These are phyloP conservation scores for Psilanteris sp. DNA, from an alignment of 1,140 invertebrate genomes.

Conservation along the genomic window DNA sequence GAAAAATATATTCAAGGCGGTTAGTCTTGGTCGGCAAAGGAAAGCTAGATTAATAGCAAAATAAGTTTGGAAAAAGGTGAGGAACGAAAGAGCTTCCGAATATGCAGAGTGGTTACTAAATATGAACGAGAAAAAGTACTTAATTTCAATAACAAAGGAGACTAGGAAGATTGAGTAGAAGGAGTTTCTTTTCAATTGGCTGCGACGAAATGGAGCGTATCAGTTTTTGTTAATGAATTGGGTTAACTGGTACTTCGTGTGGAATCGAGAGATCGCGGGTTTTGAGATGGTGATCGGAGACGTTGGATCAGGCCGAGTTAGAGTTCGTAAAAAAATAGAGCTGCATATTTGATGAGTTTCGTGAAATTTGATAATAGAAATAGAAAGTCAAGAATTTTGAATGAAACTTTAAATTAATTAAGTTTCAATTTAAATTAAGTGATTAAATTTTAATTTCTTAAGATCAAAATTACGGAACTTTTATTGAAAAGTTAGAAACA, in stretches of 20 bases:
- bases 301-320: no score
- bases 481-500: no score
- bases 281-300: no score
- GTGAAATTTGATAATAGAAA: no score
- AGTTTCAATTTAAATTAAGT: no score
- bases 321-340: no score
- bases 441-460: no score
- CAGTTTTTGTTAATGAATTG: conserved; percentile 12
- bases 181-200: conserved; percentile 4
- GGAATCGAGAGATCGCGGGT: conserved; percentile 1
- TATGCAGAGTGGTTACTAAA: conserved; percentile 9
- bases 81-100: background rate
- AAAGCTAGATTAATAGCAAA: conserved; percentile 15
- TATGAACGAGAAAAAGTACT: background rate
- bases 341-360: no score
- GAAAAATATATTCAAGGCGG: background rate
- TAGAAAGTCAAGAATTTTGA: no score
- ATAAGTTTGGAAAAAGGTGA: conserved; percentile 8
- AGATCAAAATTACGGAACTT: no score
- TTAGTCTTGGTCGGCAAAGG: conserved; percentile 1
- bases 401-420: no score
- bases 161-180: background rate
- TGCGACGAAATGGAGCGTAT: background rate
- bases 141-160: conserved; percentile 18
- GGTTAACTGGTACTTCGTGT: background rate